Evolutionary conservation across 2,113 vertebrate species (phyloP), one percentile per base, ranked within the genome.

Genomic region (Rhodinocichla rosea): DNA sequence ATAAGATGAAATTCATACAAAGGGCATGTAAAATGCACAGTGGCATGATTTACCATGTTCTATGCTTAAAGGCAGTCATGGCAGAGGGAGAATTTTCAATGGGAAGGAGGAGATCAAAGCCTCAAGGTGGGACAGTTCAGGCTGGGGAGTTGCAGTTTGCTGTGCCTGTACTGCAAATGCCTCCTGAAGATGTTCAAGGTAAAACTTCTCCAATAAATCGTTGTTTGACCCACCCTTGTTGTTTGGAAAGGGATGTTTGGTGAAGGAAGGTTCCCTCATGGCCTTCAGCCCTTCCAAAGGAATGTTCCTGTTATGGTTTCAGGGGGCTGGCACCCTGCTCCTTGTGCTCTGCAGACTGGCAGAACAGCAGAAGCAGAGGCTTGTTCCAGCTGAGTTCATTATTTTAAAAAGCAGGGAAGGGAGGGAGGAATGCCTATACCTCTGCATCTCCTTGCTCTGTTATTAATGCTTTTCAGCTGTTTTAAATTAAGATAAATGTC

Each of bases 401-500:
- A 60, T 52, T 90, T 75, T 35, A 42, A 53, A 92, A 92, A 59
- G 80, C 3, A 9, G 47, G 45, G 86, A 81, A 83, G 49, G 73
- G 50, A 90, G 49, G 35, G 47, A 70, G 77, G 59, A 91, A 55
- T 20, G 44, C 49, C 91, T 81, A 73, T 68, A 89, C 76, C 65
- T 90, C 83, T 83, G 77, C 85, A 69, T 92, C 79, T 88, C 70
- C 73, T 40, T 75, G n/a, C 45, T 77, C 92, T 45, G 47, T 87
- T 96, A 92, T 95, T 97, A 96, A 94, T 95, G 88, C 63, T 78
- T 91, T 94, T 93, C 95, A 80, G 81, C 84, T 94, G 95, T 90
- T 95, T 97, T 95, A 90, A 94, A 91, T 92, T 97, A 95, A 67
- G 90, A 94, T 95, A 95, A 95, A 95, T 95, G 93, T 92, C 95